Evolutionary conservation across 2,113 vertebrate genomes (phyloP).

Genomic region (Erythrolamprus reginae): DNA sequence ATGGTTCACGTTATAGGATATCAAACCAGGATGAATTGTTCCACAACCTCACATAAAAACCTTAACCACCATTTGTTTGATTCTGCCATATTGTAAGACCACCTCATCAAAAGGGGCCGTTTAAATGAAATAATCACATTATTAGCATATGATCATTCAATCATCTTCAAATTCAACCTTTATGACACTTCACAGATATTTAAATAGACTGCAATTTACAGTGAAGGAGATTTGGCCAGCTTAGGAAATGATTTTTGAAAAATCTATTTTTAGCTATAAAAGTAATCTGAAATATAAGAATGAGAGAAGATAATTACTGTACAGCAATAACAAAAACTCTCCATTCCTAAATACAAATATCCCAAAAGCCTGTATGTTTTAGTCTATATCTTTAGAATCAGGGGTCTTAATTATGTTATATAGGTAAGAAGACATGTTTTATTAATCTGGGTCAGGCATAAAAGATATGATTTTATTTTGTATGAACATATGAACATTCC

Average conservation of each 20-base stretch:
- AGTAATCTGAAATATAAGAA: not conserved
- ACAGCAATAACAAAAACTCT: not conserved
- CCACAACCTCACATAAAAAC: not conserved
- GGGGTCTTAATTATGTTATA: not conserved
- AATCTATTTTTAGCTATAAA: not conserved
- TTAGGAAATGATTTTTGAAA: not conserved
- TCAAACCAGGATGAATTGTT: not conserved
- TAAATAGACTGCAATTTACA: not conserved
- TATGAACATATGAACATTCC: not conserved
- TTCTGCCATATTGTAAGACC: not conserved
- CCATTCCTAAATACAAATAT: not conserved
- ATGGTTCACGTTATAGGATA: not conserved
- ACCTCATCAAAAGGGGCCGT: not conserved
- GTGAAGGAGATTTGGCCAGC: not conserved
- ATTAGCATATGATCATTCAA: not conserved
- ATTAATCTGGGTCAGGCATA: not conserved
- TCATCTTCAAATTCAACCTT: not conserved
- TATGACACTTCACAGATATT: not conserved
- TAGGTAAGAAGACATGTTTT: not conserved
- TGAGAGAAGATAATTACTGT: not conserved
- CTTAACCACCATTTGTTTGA: not conserved
- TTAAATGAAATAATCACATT: not conserved
- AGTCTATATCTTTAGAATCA: not conserved
- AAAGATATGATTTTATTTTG: not conserved
- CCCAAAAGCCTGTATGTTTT: not conserved